Conservation (phyloP, 1,140 invertebrate species). For the Caenorhabditis briggsae region DNA sequence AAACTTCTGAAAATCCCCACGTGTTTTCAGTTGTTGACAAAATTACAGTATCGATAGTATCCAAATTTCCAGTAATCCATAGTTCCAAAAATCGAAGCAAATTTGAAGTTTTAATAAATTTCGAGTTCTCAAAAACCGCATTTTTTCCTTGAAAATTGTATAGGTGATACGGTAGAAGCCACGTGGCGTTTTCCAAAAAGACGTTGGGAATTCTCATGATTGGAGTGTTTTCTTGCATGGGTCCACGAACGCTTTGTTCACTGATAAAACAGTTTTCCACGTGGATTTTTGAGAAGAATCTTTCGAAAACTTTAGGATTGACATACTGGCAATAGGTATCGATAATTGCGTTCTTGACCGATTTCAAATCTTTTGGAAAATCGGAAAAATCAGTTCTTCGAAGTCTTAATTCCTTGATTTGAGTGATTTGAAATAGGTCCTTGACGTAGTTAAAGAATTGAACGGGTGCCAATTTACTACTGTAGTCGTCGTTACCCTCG, state of each 20-base stretch:
- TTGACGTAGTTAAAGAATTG: background rate
- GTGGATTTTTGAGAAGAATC: background rate
- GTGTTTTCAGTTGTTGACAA: background rate
- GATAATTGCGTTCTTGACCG: background rate
- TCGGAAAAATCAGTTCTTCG: slow-evolving; percentile 2
- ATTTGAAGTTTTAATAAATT: background rate
- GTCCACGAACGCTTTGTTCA: background rate
- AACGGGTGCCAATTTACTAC: background rate
- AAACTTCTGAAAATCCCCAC: background rate
- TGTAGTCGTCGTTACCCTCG: background rate
- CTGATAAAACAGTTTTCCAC: background rate
- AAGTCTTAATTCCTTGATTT: background rate
- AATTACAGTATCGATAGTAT: background rate
- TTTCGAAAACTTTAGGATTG: background rate
- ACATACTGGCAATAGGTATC: background rate
- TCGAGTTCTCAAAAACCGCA: background rate
- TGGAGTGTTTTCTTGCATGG: background rate
- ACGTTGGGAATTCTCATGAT: background rate
- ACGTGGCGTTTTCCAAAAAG: background rate
- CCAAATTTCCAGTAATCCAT: background rate
- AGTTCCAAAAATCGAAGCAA: background rate
- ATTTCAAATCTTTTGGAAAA: background rate
- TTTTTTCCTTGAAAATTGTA: background rate
- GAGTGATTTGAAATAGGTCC: background rate
- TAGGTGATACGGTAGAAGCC: background rate